phyloP scores from a whole-genome alignment of 2,113 vertebrate species.

The Callospermophilus lateralis region DNA sequence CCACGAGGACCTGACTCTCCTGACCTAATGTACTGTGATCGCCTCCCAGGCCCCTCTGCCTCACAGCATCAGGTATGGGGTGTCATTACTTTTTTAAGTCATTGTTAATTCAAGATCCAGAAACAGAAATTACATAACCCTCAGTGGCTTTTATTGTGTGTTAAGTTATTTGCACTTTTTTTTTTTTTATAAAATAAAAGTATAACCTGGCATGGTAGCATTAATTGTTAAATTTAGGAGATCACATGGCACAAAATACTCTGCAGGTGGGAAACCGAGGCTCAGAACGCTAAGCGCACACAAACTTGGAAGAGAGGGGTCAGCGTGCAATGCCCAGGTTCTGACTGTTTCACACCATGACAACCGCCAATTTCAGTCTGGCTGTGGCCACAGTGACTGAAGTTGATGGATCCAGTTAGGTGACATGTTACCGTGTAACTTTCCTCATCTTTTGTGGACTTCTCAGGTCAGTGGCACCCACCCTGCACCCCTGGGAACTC shows the following conservation, averaged over 20 bases:
- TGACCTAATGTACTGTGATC: too few species aligned
- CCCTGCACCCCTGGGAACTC: too few species aligned
- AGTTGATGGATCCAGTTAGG: not conserved
- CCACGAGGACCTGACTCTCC: too few species aligned
- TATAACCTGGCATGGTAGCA: too few species aligned
- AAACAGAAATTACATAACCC: not conserved
- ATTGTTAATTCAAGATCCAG: not conserved
- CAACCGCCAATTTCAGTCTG: not conserved
- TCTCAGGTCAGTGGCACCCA: not conserved
- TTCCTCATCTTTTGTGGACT: not conserved
- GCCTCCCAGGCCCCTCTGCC: too few species aligned
- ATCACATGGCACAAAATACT: not conserved
- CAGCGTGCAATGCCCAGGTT: too few species aligned
- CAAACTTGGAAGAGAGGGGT: not conserved
- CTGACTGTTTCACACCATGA: not conserved
- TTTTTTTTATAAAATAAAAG: not conserved
- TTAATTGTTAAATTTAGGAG: not conserved
- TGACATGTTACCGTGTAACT: too few species aligned
- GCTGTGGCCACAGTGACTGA: too few species aligned
- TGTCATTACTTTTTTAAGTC: not conserved
- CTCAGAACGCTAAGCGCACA: not conserved
- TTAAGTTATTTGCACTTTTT: not conserved
- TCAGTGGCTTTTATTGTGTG: not conserved
- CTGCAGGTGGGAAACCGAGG: not conserved
- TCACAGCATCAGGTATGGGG: too few species aligned